Conservation (phyloP, 2,888 invertebrate species). For the Netelia virgata region DNA sequence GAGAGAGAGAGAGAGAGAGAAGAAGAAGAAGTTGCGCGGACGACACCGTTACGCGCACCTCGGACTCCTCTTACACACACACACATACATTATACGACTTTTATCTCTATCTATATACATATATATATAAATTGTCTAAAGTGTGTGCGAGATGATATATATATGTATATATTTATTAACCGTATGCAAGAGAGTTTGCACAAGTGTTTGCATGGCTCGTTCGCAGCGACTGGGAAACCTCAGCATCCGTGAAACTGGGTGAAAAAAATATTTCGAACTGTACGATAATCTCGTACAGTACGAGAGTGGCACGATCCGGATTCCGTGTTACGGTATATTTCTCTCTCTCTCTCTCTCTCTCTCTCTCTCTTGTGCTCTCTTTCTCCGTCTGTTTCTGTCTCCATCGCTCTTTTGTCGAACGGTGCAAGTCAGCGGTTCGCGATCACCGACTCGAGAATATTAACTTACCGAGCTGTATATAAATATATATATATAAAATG, state of each 20-base stretch:
- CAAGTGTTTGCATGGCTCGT: background rate
- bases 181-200: background rate
- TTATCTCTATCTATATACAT: background rate
- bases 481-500: no score
- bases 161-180: constrained; percentile 3
- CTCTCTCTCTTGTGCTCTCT: background rate
- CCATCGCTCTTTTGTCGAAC: background rate
- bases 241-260: constrained; percentile 43
- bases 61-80: constrained; percentile 20
- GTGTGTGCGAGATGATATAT: background rate
- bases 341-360: background rate
- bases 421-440: constrained; percentile 20
- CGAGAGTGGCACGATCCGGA: constrained; percentile 49
- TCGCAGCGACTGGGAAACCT: constrained; percentile 18
- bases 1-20: constrained; percentile 30
- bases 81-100: background rate
- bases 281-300: constrained; percentile 54
- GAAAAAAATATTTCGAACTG: constrained; percentile 50
- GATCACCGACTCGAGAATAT: constrained; percentile 35
- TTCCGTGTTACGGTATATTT: constrained; percentile 63
- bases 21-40: constrained; percentile 29
- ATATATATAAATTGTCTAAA: background rate
- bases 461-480: constrained; percentile 5
- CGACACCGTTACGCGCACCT: constrained; percentile 60
- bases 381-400: background rate